Conservation (phyloP, 2,797 vertebrate species). For the Cossypha dichroa region DNA sequence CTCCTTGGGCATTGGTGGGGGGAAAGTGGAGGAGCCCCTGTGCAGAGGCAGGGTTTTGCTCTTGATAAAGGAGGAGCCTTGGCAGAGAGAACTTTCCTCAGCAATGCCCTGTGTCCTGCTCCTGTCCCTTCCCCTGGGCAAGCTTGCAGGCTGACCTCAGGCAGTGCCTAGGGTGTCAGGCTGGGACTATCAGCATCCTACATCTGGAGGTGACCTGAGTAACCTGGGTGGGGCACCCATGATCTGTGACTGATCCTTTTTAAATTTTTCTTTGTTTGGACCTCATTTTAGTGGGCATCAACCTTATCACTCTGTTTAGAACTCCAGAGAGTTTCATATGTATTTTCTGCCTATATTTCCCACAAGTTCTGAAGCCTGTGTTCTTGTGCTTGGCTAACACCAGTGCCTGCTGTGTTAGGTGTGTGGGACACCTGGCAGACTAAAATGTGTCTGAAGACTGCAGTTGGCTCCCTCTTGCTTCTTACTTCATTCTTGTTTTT, state of each 20-base stretch:
- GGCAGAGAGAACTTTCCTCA: not conserved
- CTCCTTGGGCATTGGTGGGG: not conserved
- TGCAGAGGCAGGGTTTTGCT: not conserved
- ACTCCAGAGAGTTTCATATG: not conserved
- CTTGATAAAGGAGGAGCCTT: not conserved
- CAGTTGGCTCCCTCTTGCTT: not conserved
- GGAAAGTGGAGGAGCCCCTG: not conserved
- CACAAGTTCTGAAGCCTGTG: not conserved
- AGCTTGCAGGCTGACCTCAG: not conserved
- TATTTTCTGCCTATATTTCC: not conserved
- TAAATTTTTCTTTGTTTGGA: not conserved
- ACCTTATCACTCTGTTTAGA: not conserved
- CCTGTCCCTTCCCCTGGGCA: not conserved
- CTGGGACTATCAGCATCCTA: accelerated
- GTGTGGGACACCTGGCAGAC: not conserved
- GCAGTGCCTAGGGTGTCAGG: not conserved
- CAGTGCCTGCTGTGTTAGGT: not conserved
- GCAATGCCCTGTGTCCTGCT: not conserved
- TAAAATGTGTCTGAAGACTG: not conserved
- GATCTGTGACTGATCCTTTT: not conserved
- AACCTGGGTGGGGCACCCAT: accelerated
- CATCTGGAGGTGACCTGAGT: not conserved
- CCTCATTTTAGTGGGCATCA: not conserved
- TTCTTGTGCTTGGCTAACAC: accelerated
- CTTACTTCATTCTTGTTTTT: not conserved